Base-by-base conservation (phyloP, 92 coral and sea anemone species). In the Phenganax marumi region DNA sequence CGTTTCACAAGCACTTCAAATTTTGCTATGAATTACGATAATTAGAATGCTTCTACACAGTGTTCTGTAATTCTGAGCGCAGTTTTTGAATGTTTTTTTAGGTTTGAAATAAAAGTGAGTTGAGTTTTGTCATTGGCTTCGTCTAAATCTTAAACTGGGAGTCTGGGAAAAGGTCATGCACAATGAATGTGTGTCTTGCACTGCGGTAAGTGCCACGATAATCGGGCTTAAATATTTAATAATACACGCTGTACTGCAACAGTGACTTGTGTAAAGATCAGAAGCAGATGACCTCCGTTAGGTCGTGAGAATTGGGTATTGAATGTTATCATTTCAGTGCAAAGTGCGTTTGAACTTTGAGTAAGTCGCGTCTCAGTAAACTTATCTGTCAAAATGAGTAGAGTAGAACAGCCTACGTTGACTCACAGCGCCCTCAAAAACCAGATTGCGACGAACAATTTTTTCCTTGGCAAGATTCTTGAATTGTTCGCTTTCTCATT, bases 241-340 rank as follows among this genome's bases (percentile, higher is more conserved):
- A 66, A 66, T 12, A 48, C 24, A 48, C 12, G 72, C 26, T 24
- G 48, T 33, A 33, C 43, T 33, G 43, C 43, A 33, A 5, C 43
- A 33, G 5, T 33, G 43, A 33, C 43, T 33, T 66, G 72, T 33
- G 43, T 33, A 66, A 19, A 24, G 72, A 66, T 66, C 43, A 66
- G 72, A 7, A 10, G 33, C 72, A 0, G n/a, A 12, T 66, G 72
- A 66, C 72, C 72, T 66, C 50, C n/a, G 50, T 33, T 33, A 21
- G 72, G 72, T 66, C 72, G 72, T 66, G 72, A 66, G 72, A 66
- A 66, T 66, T 66, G 72, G 49, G 49, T 25, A 25, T 25, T 66
- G 68, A 62, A 62, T 66, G 43, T 66, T 10, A 58, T 58, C 26
- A 25, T 19, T 17, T 25, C 14, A 9, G 49, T 66, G 18, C 33